These are phyloP conservation scores for Valencia hispanica DNA, from an alignment of 2,797 vertebrate species.

Conservation along the genomic window DNA sequence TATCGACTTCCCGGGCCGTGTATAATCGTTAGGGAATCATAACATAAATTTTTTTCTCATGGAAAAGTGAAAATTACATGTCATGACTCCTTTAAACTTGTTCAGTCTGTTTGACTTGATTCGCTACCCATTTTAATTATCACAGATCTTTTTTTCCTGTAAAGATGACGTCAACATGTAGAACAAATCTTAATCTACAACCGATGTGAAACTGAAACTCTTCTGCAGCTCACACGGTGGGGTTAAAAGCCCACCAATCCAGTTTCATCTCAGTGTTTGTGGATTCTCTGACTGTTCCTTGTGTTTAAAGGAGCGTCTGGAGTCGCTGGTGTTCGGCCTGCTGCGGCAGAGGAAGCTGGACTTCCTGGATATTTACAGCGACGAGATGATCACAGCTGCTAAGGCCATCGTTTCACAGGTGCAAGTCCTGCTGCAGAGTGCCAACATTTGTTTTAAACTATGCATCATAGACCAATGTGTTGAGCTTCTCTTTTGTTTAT, in stretches of 20 bases:
- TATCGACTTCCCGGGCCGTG: too few species aligned
- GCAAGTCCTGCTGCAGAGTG: too few species aligned
- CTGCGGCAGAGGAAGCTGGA: constrained; percentile 94
- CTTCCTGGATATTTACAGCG: constrained; percentile 95
- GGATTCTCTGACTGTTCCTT: neutral
- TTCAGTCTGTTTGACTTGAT: neutral
- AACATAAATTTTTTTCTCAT: too few species aligned
- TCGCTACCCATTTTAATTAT: neutral
- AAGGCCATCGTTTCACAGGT: constrained; percentile 95
- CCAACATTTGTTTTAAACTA: too few species aligned
- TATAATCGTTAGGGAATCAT: too few species aligned
- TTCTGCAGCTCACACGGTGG: neutral
- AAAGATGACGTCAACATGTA: neutral
- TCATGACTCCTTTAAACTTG: neutral
- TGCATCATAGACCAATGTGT: neutral
- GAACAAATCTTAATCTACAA: neutral
- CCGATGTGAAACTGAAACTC: neutral
- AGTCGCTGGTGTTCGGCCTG: constrained; percentile 94
- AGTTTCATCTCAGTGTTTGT: neutral
- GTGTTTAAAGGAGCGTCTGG: constrained; percentile 86
- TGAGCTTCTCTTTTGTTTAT: neutral
- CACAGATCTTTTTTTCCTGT: too few species aligned
- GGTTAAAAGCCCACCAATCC: neutral
- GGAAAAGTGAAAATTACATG: too few species aligned
- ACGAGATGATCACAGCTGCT: constrained; percentile 92